Percentiles rank a stretch among this genome's conserved stretches.
Conservation (phyloP, 2,797 vertebrate species). For the Phylloscopus collybita region DNA sequence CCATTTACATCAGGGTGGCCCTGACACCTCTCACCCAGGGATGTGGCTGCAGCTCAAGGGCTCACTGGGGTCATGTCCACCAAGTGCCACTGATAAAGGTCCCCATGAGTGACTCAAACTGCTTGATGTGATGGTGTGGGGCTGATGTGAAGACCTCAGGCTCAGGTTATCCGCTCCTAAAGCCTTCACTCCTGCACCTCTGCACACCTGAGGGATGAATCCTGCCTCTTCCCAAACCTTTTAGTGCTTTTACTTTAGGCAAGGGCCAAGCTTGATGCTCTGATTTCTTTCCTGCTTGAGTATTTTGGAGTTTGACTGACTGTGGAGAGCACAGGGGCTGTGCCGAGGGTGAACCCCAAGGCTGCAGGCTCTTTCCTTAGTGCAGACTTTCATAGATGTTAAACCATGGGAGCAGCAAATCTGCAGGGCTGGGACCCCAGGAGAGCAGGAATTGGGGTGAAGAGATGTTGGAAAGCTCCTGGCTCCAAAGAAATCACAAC, state of each 20-base stretch:
- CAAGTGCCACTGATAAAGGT: background rate
- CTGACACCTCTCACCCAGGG: accelerated
- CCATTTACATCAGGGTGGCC: accelerated
- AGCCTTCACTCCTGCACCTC: background rate
- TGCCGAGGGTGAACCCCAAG: accelerated
- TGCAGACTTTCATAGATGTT: background rate
- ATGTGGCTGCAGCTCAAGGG: accelerated
- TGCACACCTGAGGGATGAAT: background rate
- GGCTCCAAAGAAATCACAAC: background rate
- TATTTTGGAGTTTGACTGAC: background rate
- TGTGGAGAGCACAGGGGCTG: background rate
- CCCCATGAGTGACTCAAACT: background rate
- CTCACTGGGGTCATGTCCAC: accelerated
- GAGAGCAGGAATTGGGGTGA: background rate
- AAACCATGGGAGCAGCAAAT: background rate
- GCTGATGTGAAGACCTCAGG: background rate
- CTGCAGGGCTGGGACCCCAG: accelerated
- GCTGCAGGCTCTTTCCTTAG: background rate
- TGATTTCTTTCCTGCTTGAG: background rate
- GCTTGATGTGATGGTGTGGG: background rate
- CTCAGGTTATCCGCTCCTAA: background rate
- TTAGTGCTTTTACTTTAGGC: accelerated
- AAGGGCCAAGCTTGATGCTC: accelerated
- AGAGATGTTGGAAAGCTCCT: background rate
- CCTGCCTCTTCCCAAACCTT: background rate